Percentiles rank a stretch among this genome's conserved stretches.
Conservation (phyloP, 1,140 invertebrate species). For the Tribolium castaneum region DNA sequence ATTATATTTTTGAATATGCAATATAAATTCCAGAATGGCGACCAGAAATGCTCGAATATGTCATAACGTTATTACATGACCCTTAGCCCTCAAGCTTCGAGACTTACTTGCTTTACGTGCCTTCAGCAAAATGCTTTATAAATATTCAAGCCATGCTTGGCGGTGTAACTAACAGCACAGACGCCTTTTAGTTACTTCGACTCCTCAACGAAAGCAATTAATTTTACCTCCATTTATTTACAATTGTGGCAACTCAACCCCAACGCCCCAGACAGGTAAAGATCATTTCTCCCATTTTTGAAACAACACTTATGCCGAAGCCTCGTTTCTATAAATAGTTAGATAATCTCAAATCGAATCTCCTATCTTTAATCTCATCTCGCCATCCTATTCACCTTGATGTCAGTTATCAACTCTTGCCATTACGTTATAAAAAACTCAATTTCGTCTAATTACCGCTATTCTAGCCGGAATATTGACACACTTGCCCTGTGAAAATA, state of each 20-base stretch:
- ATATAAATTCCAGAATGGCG: constrained; percentile 37
- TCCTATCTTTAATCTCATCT: background rate
- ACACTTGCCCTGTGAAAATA: too few relatives aligned
- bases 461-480: too few relatives aligned
- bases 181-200: constrained; percentile 31
- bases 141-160: constrained; percentile 32
- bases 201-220: constrained; percentile 25
- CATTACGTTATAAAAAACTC: background rate
- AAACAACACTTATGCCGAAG: too few relatives aligned
- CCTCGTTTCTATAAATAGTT: background rate
- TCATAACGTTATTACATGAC: constrained; percentile 38
- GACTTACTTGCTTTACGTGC: constrained; percentile 39
- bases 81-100: constrained; percentile 11
- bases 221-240: background rate
- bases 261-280: too few relatives aligned
- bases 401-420: background rate
- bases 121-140: constrained; percentile 36
- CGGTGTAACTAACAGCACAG: constrained; percentile 32
- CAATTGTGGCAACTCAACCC: too few relatives aligned
- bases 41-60: constrained; percentile 39
- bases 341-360: background rate
- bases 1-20: constrained; percentile 38
- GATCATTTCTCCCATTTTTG: too few relatives aligned
- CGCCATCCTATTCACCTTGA: background rate
- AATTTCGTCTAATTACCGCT: background rate